A percentile compares a stretch with the other conserved stretches of the same genome.
These are phyloP conservation scores for Malacoraja senta DNA, from an alignment of 2,797 vertebrate species.

Conservation along the genomic window DNA sequence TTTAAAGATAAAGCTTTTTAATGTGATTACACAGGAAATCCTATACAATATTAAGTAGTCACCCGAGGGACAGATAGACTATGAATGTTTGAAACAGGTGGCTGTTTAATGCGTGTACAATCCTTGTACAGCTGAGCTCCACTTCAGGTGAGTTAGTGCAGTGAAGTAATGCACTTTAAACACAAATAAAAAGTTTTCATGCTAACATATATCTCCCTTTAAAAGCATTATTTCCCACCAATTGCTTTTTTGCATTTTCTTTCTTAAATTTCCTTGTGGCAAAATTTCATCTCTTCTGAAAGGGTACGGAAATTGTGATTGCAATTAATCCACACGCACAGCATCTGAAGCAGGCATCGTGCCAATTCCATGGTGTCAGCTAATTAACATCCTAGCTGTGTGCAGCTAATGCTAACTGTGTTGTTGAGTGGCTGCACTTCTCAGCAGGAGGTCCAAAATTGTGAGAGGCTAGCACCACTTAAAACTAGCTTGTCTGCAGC, in stretches of 20 bases:
- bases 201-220: neutral
- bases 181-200: neutral
- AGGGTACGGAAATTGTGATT: no score
- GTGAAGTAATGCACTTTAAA: neutral
- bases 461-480: no score
- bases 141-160: constrained; percentile 23
- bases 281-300: no score
- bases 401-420: no score
- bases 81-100: constrained; percentile 38
- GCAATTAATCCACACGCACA: no score
- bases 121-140: constrained; percentile 19
- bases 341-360: no score
- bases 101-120: constrained; percentile 13
- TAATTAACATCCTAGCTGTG: no score
- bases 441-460: no score
- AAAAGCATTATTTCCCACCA: neutral
- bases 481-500: no score
- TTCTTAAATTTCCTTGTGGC: neutral
- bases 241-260: neutral
- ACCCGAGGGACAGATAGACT: constrained; percentile 16
- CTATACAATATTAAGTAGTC: constrained; percentile 36
- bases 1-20: constrained; percentile 39
- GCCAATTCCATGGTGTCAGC: no score
- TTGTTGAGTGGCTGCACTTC: no score
- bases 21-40: constrained; percentile 35